A percentile compares a stretch with the other conserved stretches of the same genome.
Conservation (phyloP, 2,113 vertebrate genomes). For the Microcebus ravelobensis region DNA sequence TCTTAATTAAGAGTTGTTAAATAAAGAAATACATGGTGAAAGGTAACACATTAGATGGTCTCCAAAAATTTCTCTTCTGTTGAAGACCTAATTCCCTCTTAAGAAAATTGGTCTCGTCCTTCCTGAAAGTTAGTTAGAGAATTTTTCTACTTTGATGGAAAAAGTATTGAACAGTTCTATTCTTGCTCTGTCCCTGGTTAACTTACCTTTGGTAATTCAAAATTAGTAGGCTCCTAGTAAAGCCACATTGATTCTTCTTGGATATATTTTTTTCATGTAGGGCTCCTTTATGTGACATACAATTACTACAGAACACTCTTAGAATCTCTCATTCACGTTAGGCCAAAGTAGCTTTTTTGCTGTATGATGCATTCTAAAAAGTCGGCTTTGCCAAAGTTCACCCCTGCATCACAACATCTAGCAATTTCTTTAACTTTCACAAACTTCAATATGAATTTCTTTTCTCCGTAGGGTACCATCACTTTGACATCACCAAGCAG, state of each 20-base stretch:
- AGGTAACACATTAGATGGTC: neutral
- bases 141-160: neutral
- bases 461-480: neutral
- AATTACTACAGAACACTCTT: neutral
- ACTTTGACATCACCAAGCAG: neutral
- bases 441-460: neutral
- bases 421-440: neutral
- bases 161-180: neutral
- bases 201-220: neutral
- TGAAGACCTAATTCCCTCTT: neutral
- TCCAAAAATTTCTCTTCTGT: neutral
- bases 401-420: neutral
- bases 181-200: neutral
- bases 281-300: neutral
- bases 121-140: neutral
- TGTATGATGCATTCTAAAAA: neutral
- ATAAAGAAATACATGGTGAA: neutral
- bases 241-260: neutral
- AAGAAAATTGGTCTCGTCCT: neutral
- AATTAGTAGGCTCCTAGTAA: neutral
- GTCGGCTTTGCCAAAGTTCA: neutral
- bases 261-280: neutral
- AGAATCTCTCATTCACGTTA: neutral
- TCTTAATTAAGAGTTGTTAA: neutral
- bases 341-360: neutral